A percentile compares a stretch with the other conserved stretches of the same genome.
These are phyloP conservation scores for Macrobrachium rosenbergii DNA, from an alignment of 1,140 invertebrate genomes.

Conservation along the genomic window DNA sequence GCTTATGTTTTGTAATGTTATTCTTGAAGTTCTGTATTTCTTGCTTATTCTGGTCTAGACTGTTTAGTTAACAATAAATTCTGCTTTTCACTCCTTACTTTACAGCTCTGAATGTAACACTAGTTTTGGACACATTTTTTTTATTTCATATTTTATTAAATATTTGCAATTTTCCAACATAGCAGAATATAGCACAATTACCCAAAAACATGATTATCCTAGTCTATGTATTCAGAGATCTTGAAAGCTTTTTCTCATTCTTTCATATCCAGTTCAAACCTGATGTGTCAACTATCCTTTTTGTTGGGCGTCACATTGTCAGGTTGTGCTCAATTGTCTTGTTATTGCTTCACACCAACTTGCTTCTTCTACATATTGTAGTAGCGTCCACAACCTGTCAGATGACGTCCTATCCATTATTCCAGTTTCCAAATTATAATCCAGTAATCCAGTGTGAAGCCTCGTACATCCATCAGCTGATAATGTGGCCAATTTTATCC, in stretches of 20 bases:
- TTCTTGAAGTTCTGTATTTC: slow-evolving; percentile 27
- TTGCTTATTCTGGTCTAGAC: slow-evolving; percentile 31
- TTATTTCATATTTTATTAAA: slow-evolving; percentile 44
- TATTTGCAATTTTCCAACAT: slow-evolving; percentile 51
- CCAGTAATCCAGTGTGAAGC: slow-evolving; percentile 39
- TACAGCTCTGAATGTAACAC: slow-evolving; percentile 44
- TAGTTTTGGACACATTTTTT: slow-evolving; percentile 45
- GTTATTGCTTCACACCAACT: slow-evolving; percentile 20
- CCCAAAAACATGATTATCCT: slow-evolving; percentile 38
- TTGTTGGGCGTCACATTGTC: slow-evolving; percentile 39
- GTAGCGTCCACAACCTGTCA: slow-evolving; percentile 48
- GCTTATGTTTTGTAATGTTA: slow-evolving; percentile 35
- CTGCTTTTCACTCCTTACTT: slow-evolving; percentile 46
- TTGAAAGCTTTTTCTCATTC: slow-evolving; percentile 44
- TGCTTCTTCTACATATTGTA: slow-evolving; percentile 33
- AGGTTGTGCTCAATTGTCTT: slow-evolving; percentile 40
- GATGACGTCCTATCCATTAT: slow-evolving; percentile 48
- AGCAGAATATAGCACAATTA: slow-evolving; percentile 47
- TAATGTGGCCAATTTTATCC: slow-evolving; percentile 44
- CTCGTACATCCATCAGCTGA: slow-evolving; percentile 41
- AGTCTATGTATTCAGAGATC: slow-evolving; percentile 41
- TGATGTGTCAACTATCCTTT: slow-evolving; percentile 49
- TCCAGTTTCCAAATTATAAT: slow-evolving; percentile 44
- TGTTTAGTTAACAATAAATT: slow-evolving; percentile 43
- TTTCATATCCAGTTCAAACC: slow-evolving; percentile 44